phyloP scores from a whole-genome alignment of 2,888 invertebrate species.

The Eilema griseolum region DNA sequence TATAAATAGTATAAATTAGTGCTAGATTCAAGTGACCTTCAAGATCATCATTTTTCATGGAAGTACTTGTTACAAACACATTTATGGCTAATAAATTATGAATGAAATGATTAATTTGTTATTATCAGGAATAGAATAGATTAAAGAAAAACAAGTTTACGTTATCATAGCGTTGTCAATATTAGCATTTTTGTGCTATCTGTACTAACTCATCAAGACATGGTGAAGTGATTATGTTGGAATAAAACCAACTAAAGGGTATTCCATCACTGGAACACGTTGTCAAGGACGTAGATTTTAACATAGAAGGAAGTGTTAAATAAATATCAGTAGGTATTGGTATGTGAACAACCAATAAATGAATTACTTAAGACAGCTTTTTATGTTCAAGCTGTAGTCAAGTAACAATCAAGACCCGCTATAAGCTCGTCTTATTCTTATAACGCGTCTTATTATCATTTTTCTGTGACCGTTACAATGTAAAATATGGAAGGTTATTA shows the following conservation, averaged over 20 bases:
- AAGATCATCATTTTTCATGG: not conserved
- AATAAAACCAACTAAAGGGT: not conserved
- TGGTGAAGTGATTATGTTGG: not conserved
- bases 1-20: not conserved
- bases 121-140: not conserved
- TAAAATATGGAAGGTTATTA: slow-evolving; percentile 44
- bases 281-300: not conserved
- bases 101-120: not conserved
- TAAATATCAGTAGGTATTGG: not conserved
- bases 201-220: not conserved
- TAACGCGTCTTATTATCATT: slow-evolving; percentile 41
- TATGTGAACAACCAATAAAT: not conserved
- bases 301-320: not conserved
- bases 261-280: not conserved
- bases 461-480: slow-evolving; percentile 39
- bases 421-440: slow-evolving; percentile 29
- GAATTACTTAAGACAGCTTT: not conserved
- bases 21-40: not conserved
- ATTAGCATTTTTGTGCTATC: slow-evolving; percentile 1
- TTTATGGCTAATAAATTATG: slow-evolving; percentile 1
- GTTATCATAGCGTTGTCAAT: not conserved
- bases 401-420: slow-evolving; percentile 46
- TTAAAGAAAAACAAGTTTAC: not conserved
- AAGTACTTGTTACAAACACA: not conserved
- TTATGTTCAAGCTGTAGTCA: slow-evolving; percentile 19